Evolutionary conservation across 2,113 vertebrate species (phyloP).

Genomic region (Spea multiplicata): DNA sequence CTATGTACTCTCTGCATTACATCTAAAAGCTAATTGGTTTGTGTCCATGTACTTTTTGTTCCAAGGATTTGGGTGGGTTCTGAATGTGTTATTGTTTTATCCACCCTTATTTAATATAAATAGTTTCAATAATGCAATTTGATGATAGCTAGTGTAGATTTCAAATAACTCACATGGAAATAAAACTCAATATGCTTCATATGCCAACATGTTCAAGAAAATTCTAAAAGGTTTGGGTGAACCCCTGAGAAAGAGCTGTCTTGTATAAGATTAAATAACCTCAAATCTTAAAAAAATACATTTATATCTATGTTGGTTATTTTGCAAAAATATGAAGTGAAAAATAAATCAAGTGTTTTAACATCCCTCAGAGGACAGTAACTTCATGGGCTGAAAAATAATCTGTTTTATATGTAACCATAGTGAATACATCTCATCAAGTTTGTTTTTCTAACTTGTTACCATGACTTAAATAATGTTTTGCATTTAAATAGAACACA

Average conservation of each 20-base stretch:
- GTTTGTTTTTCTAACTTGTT: constrained; percentile 24
- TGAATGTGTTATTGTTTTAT: constrained; percentile 30
- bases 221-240: constrained; percentile 5
- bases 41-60: constrained; percentile 8
- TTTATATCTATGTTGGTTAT: constrained; percentile 32
- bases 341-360: constrained; percentile 36
- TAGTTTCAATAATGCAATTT: constrained; percentile 3
- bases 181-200: constrained; percentile 1
- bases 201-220: constrained; percentile 15
- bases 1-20: too few relatives aligned
- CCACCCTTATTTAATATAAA: constrained; percentile 10
- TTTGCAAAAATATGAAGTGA: constrained; percentile 17
- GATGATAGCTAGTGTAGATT: constrained; percentile 5
- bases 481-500: constrained; percentile 39
- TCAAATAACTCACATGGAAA: constrained; percentile 8
- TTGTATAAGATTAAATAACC: constrained; percentile 21
- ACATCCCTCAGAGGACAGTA: constrained; percentile 35
- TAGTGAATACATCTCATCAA: constrained; percentile 42
- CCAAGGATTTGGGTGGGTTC: constrained; percentile 15
- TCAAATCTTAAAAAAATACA: not conserved
- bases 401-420: constrained; percentile 33
- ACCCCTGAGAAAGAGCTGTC: constrained; percentile 25
- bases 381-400: constrained; percentile 29
- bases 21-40: not conserved
- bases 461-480: constrained; percentile 44